Conservation (phyloP, 2,888 invertebrate species). For the Nephrotoma appendiculata region DNA sequence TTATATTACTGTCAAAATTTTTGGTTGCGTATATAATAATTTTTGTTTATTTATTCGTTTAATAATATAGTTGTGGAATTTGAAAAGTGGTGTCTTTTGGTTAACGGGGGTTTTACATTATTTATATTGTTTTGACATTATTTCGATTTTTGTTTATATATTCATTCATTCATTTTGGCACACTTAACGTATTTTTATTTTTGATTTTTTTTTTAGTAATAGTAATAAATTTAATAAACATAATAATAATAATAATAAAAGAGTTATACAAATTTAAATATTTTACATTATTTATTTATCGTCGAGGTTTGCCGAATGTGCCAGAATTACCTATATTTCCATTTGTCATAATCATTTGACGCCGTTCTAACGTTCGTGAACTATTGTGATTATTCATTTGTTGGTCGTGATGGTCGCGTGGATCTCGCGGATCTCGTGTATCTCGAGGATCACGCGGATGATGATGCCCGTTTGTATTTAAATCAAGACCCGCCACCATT, state of each 20-base stretch:
- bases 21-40: not conserved
- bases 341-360: conserved; percentile 28
- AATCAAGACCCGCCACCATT: conserved; percentile 78
- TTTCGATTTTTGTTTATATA: not conserved
- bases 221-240: not conserved
- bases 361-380: conserved; percentile 47
- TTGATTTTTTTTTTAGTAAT: not conserved
- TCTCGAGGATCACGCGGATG: not conserved
- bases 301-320: conserved; percentile 30
- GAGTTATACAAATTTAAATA: not conserved
- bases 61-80: not conserved
- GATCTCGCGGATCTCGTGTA: too few species aligned
- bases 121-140: not conserved
- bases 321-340: conserved; percentile 19
- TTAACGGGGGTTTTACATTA: not conserved
- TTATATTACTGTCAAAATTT: not conserved
- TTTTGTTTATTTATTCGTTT: not conserved
- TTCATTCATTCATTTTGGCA: not conserved
- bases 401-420: not conserved
- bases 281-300: conserved; percentile 19
- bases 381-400: not conserved
- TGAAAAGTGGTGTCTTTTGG: not conserved
- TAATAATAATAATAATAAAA: not conserved
- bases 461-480: conserved; percentile 53
- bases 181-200: not conserved